phyloP scores from a whole-genome alignment of 2,888 invertebrate genomes.

The Acanthococcus lagerstroemiae region DNA sequence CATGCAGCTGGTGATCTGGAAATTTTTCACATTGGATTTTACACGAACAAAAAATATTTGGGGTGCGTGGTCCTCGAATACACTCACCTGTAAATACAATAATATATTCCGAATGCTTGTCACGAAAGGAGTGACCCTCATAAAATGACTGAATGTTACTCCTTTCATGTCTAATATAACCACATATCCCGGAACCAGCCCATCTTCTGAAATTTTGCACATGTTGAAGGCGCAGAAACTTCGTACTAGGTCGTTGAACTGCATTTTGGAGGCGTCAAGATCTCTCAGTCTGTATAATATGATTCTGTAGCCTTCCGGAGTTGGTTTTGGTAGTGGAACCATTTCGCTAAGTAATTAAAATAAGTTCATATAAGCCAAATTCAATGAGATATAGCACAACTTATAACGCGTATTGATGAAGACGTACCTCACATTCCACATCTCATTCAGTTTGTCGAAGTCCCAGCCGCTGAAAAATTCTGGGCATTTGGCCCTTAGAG shows the following conservation, averaged over 20 bases:
- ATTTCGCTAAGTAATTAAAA: slow-evolving; percentile 38
- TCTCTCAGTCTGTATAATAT: slow-evolving; percentile 39
- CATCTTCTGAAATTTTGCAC: slow-evolving; percentile 38
- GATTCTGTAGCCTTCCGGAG: slow-evolving; percentile 39
- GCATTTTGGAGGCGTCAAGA: slow-evolving; percentile 37
- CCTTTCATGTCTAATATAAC: slow-evolving; percentile 40
- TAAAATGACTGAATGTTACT: slow-evolving; percentile 38
- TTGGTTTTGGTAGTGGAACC: slow-evolving; percentile 36
- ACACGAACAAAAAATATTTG: neutral
- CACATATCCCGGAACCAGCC: slow-evolving; percentile 38
- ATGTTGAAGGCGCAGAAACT: slow-evolving; percentile 40
- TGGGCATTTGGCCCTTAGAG: slow-evolving; percentile 49
- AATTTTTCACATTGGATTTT: neutral
- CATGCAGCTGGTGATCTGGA: no score
- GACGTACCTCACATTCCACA: slow-evolving; percentile 51
- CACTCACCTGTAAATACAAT: slow-evolving; percentile 40
- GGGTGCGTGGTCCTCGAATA: no score
- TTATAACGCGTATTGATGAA: neutral
- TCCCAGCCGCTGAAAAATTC: slow-evolving; percentile 53
- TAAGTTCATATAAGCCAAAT: no score
- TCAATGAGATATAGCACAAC: neutral
- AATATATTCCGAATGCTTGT: slow-evolving; percentile 38
- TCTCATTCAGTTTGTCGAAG: slow-evolving; percentile 43
- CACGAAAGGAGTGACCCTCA: slow-evolving; percentile 36
- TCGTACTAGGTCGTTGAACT: slow-evolving; percentile 36